These are phyloP conservation scores for Vanessa tameamea DNA, from an alignment of 1,140 invertebrate species.

Conservation along the genomic window DNA sequence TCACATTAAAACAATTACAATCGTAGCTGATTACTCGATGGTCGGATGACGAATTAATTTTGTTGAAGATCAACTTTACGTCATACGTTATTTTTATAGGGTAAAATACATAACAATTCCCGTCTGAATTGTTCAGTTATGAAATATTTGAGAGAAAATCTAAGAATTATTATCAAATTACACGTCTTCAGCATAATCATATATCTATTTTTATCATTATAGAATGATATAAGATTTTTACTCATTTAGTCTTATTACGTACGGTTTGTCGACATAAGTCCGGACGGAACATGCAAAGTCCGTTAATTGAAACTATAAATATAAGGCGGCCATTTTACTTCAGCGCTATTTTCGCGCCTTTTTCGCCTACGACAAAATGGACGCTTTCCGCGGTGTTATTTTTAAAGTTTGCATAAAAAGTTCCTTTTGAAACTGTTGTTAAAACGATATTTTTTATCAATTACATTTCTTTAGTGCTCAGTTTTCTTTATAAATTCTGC, in stretches of 20 bases:
- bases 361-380: conserved; percentile 49
- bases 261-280: conserved; percentile 36
- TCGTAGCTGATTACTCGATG: conserved; percentile 39
- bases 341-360: conserved; percentile 56
- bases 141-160: background rate
- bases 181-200: background rate
- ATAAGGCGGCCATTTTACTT: conserved; percentile 59
- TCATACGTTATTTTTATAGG: conserved; percentile 12
- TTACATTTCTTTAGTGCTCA: conserved; percentile 30
- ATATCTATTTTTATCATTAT: no score
- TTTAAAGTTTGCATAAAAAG: conserved; percentile 42
- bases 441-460: conserved; percentile 36
- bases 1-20: conserved; percentile 46
- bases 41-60: conserved; percentile 65
- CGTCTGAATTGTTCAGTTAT: background rate
- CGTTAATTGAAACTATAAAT: conserved; percentile 77
- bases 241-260: conserved; percentile 54
- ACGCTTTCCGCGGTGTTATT: conserved; percentile 40
- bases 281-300: conserved; percentile 57
- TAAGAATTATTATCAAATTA: background rate
- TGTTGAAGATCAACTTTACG: conserved; percentile 56
- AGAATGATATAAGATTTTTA: conserved; percentile 25
- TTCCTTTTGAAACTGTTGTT: conserved; percentile 39
- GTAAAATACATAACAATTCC: background rate
- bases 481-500: conserved; percentile 15